These are phyloP conservation scores for Podocnemis expansa DNA, from an alignment of 2,113 vertebrate species.

Conservation along the genomic window DNA sequence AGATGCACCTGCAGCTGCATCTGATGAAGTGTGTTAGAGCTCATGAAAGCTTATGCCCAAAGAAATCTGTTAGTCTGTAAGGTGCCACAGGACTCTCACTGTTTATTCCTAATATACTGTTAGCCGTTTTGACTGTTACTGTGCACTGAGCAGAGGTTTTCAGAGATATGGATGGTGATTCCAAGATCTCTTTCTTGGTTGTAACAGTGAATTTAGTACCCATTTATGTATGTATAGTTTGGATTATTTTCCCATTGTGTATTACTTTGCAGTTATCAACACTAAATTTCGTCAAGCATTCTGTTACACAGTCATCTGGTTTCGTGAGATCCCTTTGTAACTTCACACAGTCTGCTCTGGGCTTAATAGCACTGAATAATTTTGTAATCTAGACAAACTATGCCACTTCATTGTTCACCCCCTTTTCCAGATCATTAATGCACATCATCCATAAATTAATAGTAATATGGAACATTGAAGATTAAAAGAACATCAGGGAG, in stretches of 20 bases:
- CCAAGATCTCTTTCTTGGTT: neutral
- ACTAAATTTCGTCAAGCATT: neutral
- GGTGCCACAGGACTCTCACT: no score
- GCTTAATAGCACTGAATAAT: neutral
- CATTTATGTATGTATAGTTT: neutral
- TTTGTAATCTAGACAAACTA: neutral
- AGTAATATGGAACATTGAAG: rapidly evolving
- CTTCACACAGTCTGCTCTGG: neutral
- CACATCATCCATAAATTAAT: neutral
- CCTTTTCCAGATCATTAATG: neutral
- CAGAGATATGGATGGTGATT: neutral
- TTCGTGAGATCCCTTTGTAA: no score
- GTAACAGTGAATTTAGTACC: neutral
- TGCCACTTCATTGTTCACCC: neutral
- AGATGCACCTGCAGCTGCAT: no score
- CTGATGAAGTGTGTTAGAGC: no score
- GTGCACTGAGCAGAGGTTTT: neutral
- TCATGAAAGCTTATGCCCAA: no score
- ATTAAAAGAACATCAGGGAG: neutral
- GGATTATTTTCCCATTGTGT: neutral
- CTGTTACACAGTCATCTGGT: no score
- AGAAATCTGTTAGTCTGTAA: no score
- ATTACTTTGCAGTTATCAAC: neutral
- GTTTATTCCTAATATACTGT: neutral
- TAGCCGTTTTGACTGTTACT: neutral